A percentile compares a stretch with the other conserved stretches of the same genome.
These are phyloP conservation scores for Tachysurus vachellii DNA, from an alignment of 2,113 vertebrate species.

Conservation along the genomic window DNA sequence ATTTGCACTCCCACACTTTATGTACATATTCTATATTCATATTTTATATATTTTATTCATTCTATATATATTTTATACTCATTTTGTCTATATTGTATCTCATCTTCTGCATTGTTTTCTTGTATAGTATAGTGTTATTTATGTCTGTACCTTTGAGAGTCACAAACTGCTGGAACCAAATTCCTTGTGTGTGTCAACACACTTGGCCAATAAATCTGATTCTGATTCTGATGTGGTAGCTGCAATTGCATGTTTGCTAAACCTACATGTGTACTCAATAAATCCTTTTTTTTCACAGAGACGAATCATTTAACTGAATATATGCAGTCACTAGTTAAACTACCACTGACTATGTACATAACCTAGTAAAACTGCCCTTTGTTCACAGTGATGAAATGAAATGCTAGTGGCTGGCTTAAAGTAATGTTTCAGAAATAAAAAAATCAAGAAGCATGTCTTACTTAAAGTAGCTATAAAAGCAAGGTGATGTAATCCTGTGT, in stretches of 20 bases:
- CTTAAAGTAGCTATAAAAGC: background rate
- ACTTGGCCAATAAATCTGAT: too few relatives aligned
- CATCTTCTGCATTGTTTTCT: too few relatives aligned
- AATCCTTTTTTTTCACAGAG: background rate
- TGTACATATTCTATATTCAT: too few relatives aligned
- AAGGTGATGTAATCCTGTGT: background rate
- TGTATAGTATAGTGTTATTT: too few relatives aligned
- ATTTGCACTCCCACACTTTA: too few relatives aligned
- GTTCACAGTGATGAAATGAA: background rate
- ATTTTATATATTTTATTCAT: too few relatives aligned
- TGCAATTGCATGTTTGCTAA: background rate
- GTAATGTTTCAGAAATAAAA: background rate
- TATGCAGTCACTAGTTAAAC: background rate
- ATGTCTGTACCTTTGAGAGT: too few relatives aligned
- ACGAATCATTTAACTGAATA: background rate
- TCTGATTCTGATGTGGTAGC: background rate
- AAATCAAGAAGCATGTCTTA: background rate
- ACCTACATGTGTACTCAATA: background rate
- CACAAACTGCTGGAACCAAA: too few relatives aligned
- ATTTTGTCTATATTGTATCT: too few relatives aligned
- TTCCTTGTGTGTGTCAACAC: too few relatives aligned
- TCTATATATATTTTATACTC: too few relatives aligned
- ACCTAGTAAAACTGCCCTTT: background rate
- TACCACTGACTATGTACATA: background rate
- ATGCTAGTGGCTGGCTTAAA: background rate